Conservation (phyloP, 2,888 invertebrate genomes). For the Erannis defoliaria region DNA sequence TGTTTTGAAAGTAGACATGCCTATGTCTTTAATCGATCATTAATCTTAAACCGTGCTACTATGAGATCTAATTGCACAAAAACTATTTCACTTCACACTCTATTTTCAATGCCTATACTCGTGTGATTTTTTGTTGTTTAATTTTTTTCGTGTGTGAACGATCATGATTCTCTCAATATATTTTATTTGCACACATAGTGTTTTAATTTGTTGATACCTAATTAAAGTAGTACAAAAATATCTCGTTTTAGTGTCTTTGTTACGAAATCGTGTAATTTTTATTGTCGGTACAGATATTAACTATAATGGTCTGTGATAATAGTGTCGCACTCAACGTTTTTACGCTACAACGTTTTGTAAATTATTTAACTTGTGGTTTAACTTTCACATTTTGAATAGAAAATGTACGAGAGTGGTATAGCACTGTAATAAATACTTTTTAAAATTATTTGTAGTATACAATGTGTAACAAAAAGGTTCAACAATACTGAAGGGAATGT, state of each 20-base stretch:
- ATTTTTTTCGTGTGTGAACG: conserved; percentile 8
- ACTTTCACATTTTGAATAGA: conserved; percentile 35
- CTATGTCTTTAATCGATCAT: not conserved
- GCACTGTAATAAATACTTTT: not conserved
- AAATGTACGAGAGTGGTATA: not conserved
- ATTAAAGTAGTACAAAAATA: conserved; percentile 6
- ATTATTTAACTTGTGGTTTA: conserved; percentile 25
- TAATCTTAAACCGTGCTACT: conserved; percentile 3
- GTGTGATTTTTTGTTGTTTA: conserved; percentile 4
- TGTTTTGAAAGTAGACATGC: not conserved
- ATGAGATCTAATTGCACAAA: conserved; percentile 16
- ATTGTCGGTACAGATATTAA: conserved; percentile 16
- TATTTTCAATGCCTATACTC: conserved; percentile 6
- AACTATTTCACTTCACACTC: conserved; percentile 1
- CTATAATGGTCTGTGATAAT: conserved; percentile 26
- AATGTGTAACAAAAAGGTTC: too few relatives aligned
- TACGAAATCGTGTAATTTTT: conserved; percentile 34
- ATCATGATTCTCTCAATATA: conserved; percentile 8
- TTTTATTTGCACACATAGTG: not conserved
- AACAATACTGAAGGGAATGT: too few relatives aligned
- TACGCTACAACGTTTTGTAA: conserved; percentile 35
- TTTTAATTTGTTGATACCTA: not conserved
- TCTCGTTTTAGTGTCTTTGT: conserved; percentile 23
- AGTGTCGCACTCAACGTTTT: conserved; percentile 37
- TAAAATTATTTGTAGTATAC: not conserved